Evolutionary conservation across 2,113 vertebrate species (phyloP).

Genomic region (Ciconia stormi): DNA sequence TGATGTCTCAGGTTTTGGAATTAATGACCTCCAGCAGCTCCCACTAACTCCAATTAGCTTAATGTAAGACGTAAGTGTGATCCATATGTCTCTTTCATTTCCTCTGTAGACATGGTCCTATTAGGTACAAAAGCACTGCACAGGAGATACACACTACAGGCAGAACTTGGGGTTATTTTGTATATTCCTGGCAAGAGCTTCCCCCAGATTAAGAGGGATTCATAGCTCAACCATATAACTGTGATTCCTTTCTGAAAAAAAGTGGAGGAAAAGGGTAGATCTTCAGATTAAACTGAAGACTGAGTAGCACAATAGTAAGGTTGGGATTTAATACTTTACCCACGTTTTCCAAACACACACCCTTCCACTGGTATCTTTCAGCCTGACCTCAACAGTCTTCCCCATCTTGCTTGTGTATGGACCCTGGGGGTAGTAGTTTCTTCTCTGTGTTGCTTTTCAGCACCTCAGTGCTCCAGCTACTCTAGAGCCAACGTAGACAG

Average conservation of each 20-base stretch:
- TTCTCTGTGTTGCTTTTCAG: neutral
- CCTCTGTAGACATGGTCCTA: neutral
- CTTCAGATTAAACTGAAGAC: neutral
- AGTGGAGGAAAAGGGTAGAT: neutral
- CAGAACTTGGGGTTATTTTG: neutral
- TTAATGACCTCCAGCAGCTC: neutral
- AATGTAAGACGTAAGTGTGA: neutral
- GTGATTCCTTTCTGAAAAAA: neutral
- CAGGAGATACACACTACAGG: neutral
- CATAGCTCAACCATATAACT: neutral
- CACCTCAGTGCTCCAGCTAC: neutral
- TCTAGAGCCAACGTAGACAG: neutral
- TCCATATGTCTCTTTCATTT: neutral
- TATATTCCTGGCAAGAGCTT: neutral
- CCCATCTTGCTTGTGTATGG: neutral
- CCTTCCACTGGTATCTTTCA: neutral
- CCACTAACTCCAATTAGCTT: neutral
- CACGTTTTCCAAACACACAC: neutral
- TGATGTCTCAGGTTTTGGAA: neutral
- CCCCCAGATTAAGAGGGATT: neutral
- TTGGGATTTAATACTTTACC: neutral
- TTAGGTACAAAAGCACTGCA: neutral
- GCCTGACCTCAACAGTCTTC: neutral
- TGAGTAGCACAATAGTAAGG: neutral
- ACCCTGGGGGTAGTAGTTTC: neutral